Conservation (phyloP, 35 echinoderm and acorn worm genomes). For the Apostichopus parvimensis region DNA sequence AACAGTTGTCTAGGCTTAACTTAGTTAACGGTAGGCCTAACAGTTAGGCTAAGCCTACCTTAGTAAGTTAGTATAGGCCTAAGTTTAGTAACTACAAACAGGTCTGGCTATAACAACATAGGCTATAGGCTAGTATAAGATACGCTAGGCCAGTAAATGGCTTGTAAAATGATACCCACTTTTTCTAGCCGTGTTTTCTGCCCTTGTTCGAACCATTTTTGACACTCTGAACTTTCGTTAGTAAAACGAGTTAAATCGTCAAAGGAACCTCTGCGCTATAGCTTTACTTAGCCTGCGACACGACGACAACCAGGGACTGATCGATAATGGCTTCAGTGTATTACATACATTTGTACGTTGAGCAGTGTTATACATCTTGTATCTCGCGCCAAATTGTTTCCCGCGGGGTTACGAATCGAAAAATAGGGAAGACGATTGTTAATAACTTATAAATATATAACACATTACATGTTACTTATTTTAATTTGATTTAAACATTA, state of each 20-base stretch:
- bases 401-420: neutral
- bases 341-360: neutral
- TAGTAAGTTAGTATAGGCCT: neutral
- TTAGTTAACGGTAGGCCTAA: neutral
- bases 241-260: too few relatives aligned
- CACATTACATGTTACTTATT: too few relatives aligned
- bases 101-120: neutral
- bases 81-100: neutral
- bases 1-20: too few relatives aligned
- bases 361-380: neutral
- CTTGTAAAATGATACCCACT: neutral
- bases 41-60: neutral
- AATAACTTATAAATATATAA: too few relatives aligned
- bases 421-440: too few relatives aligned
- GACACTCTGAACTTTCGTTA: too few relatives aligned
- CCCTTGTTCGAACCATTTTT: constrained; percentile 43
- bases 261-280: too few relatives aligned
- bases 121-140: neutral
- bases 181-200: constrained; percentile 53
- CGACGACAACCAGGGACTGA: too few relatives aligned
- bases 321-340: too few relatives aligned
- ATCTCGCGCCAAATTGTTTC: neutral
- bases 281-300: too few relatives aligned
- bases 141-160: too few relatives aligned
- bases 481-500: too few relatives aligned